phyloP scores from a whole-genome alignment of 2,113 vertebrate genomes.

The Pomatostomus ruficeps region DNA sequence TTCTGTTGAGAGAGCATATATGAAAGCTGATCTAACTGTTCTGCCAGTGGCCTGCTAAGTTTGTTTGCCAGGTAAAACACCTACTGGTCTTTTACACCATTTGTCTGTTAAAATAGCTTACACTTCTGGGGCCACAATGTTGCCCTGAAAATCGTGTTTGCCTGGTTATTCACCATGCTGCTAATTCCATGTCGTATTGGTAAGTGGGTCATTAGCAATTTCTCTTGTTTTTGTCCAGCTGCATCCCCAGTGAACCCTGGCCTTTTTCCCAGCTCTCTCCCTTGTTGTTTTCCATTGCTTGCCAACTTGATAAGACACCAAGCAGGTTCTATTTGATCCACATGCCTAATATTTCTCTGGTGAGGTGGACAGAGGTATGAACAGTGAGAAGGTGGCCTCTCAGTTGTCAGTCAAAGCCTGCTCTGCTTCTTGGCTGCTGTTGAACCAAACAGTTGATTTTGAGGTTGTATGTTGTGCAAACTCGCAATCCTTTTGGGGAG shows the following conservation, averaged over 20 bases:
- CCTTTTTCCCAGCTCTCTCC: neutral
- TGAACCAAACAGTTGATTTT: neutral
- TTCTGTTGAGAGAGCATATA: neutral
- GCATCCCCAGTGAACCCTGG: neutral
- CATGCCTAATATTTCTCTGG: neutral
- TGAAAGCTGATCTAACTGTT: neutral
- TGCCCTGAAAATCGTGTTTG: neutral
- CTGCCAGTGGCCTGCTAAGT: neutral
- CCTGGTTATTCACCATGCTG: neutral
- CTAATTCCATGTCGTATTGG: neutral
- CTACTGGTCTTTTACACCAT: neutral
- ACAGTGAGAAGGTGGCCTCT: neutral
- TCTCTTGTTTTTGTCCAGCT: neutral
- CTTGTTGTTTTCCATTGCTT: neutral
- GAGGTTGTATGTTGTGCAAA: neutral
- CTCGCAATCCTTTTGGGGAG: neutral
- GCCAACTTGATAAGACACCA: neutral
- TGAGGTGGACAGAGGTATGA: neutral
- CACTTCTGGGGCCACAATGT: neutral
- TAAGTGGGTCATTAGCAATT: neutral
- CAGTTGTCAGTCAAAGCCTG: neutral
- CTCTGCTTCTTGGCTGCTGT: neutral
- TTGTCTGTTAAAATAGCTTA: neutral
- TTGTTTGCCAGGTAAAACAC: neutral
- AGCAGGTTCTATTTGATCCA: neutral